Percentiles rank a stretch among this genome's conserved stretches.
Evolutionary conservation across 2,888 invertebrate species (phyloP).

Genomic region (Limnephilus marmoratus): DNA sequence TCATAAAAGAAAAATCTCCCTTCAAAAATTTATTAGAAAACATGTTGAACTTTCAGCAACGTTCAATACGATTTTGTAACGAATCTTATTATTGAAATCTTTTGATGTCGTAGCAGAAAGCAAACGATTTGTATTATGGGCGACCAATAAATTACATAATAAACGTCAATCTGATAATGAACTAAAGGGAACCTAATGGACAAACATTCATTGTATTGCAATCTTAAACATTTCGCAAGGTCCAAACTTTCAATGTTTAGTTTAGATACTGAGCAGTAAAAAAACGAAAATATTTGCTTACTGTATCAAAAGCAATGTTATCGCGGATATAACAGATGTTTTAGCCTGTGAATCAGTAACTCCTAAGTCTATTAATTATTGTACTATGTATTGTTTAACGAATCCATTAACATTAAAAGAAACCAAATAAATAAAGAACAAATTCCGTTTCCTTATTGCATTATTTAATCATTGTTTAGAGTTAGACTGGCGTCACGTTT

Average conservation of each 20-base stretch:
- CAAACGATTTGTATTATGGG: not conserved
- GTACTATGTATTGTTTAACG: not conserved
- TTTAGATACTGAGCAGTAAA: not conserved
- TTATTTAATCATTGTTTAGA: not conserved
- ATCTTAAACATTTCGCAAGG: slow-evolving; percentile 8
- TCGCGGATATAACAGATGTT: not conserved
- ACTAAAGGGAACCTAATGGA: slow-evolving; percentile 14
- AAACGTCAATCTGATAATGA: slow-evolving; percentile 26
- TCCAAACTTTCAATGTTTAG: slow-evolving; percentile 30
- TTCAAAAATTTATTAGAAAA: not conserved
- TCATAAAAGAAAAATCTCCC: no score
- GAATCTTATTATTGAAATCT: not conserved
- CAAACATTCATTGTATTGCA: slow-evolving; percentile 1
- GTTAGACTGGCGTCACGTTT: slow-evolving; percentile 2
- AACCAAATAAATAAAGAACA: not conserved
- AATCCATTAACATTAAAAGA: not conserved
- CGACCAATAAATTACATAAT: slow-evolving; percentile 6
- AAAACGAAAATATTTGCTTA: not conserved
- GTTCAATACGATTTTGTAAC: not conserved
- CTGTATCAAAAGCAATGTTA: not conserved
- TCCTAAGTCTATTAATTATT: not conserved
- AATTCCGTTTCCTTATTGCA: not conserved
- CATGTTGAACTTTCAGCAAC: not conserved
- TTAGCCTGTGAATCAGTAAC: not conserved
- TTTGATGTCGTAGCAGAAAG: not conserved